These are phyloP conservation scores for Philopotamus ludificatus DNA, from an alignment of 1,140 invertebrate genomes.

Conservation along the genomic window DNA sequence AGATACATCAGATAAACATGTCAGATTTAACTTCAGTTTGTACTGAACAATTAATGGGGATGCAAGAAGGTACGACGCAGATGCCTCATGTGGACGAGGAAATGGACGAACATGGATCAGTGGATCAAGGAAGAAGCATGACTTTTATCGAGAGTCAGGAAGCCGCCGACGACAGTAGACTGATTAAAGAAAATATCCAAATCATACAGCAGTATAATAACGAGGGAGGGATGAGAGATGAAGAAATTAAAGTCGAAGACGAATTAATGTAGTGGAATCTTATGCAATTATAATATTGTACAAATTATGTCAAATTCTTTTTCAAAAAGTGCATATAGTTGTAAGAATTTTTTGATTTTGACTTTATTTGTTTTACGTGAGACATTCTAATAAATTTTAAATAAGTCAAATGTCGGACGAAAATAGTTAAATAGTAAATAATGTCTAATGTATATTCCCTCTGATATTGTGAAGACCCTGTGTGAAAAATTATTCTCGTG, in stretches of 20 bases:
- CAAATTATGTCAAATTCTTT: not conserved
- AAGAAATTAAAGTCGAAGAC: slow-evolving; percentile 5
- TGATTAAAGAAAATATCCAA: slow-evolving; percentile 16
- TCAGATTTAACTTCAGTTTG: slow-evolving; percentile 32
- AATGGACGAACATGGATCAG: not conserved
- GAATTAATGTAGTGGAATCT: not conserved
- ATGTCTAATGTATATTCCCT: too few relatives aligned
- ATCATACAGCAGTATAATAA: slow-evolving; percentile 16
- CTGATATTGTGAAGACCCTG: too few relatives aligned
- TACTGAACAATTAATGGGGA: slow-evolving; percentile 33
- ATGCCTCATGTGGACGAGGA: not conserved
- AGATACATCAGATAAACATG: slow-evolving; percentile 33
- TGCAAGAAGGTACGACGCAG: slow-evolving; percentile 8
- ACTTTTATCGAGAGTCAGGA: not conserved
- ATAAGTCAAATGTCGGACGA: too few relatives aligned
- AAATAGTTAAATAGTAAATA: too few relatives aligned
- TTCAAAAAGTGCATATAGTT: not conserved
- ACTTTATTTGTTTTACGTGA: too few relatives aligned
- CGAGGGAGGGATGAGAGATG: not conserved
- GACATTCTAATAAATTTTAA: too few relatives aligned
- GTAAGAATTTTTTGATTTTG: not conserved
- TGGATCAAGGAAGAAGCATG: not conserved
- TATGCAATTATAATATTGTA: not conserved
- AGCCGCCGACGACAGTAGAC: not conserved
- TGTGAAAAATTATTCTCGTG: too few relatives aligned